Base-by-base conservation (phyloP, 1,140 invertebrate species). In the Apis laboriosa region DNA sequence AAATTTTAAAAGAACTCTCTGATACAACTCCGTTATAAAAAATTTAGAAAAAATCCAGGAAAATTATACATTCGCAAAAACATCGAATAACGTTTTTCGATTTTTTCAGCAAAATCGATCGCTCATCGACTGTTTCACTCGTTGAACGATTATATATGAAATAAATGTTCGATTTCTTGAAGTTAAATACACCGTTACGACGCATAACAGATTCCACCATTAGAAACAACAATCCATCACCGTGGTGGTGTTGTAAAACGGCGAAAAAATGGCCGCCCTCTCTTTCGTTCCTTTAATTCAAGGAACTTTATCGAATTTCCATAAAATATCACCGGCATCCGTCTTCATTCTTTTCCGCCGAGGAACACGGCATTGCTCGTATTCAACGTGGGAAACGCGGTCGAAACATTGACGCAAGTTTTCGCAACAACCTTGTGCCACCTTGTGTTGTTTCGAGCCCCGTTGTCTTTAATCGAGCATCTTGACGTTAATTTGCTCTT, bases 281-380 rank as follows among this genome's bases (percentile, higher is more conserved):
- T 34, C 77, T 63, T 74, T 74, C 64, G 70, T 80, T 64, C 70
- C 51, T 51, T 60, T 80, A 80, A 80, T 80, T 55, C 70, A 66
- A 74, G 61, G 70, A 80, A 66, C 78, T 80, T 63, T 80, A 80
- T 80, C 78, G 78, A 80, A 80, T 80, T 80, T 80, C 78, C 78
- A 80, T 80, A 80, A 74, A 80, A 80, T 80, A 80, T 80, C 51
- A 51, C 51, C 60, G 51, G 53, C 61, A 80, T 80, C 64, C 70
- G 78, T 80, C 78, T 74, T 64, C 78, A 80, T 80, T 80, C 70
- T 74, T 80, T 61, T 55, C 28, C 61, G 51, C 28, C 15, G 60
- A 17, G 34, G 49, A 34, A 2, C 34, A 5, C 21, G 9, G 24
- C 24, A 24, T 24, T 7, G 7, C 17, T 34, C 53, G 71, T 49